Conservation (phyloP, 1,140 invertebrate genomes). For the Diachasma alloeum region DNA sequence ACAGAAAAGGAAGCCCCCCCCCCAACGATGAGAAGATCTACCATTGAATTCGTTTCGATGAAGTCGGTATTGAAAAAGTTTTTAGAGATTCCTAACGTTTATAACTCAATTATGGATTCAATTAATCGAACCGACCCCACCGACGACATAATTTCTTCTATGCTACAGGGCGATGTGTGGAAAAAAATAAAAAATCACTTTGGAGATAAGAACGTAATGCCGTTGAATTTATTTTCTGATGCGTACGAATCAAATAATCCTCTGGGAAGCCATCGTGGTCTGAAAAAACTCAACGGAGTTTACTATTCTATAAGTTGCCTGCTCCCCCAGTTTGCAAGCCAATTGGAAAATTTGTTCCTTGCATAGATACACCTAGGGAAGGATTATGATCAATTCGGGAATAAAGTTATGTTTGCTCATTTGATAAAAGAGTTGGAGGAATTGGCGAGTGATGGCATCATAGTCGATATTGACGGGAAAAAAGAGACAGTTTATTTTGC, state of each 20-base stretch:
- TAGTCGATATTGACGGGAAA: conserved; percentile 26
- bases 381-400: conserved; percentile 18
- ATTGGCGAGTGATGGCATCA: conserved; percentile 30
- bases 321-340: conserved; percentile 16
- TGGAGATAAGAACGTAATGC: conserved; percentile 15
- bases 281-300: neutral
- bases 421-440: conserved; percentile 27
- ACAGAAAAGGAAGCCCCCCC: neutral
- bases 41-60: neutral
- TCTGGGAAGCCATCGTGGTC: neutral
- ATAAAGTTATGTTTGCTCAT: conserved; percentile 8
- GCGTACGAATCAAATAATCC: conserved; percentile 31
- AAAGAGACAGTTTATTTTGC: conserved; percentile 32
- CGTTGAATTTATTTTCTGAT: conserved; percentile 21
- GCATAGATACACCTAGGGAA: neutral
- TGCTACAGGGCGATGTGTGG: conserved; percentile 25
- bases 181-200: neutral
- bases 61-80: conserved; percentile 2
- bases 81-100: conserved; percentile 8
- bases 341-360: conserved; percentile 26
- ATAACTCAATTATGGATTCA: neutral
- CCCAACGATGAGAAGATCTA: neutral
- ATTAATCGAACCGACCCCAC: neutral
- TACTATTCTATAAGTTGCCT: conserved; percentile 38
- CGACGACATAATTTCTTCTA: conserved; percentile 6